Base-by-base conservation (phyloP, 2,888 invertebrate genomes). In the Mimas tiliae region DNA sequence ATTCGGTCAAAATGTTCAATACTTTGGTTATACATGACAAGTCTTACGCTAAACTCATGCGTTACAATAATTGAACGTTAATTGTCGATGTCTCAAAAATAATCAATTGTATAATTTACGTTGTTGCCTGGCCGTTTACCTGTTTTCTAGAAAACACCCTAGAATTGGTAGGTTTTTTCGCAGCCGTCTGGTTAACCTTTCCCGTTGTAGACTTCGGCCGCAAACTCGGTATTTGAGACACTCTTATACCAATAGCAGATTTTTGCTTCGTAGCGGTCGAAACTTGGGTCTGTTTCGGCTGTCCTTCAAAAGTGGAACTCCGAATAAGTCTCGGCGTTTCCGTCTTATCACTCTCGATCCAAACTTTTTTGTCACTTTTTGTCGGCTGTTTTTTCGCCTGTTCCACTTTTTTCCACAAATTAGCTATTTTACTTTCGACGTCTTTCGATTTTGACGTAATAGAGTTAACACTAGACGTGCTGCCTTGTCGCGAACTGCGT, bases 401-500 rank as follows among this genome's bases (percentile, higher is more conserved):
- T 76, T 96, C 96, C 0, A 96, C 96, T 81, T 95, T 96, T 78
- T 96, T 97, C 97, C 97, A 97, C 16, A 97, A 86, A 77, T 95
- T 96, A 0, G 97, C 96, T 65, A 97, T 97, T 84, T 96, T 97
- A 83, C 97, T 97, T 12, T 96, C 96, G 0, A 96, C 95, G 71
- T 96, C 96, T 85, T 96, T 95, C 16, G 93, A 84, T 62, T 87
- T 84, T 0, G 90, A 93, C 14, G 95, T 91, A 66, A 94, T 94
- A 0, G 95, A 95, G 81, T 95, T 96, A 67, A 96, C 95, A 76
- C 94, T 95, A 0, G 95, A 95, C 0, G 89, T 87, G 78, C 92
- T 93, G 12, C 94, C 91, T 66, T 87, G 90, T 6, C 91, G 74
- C 3, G 89, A 90, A 58, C 83, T 81, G 63, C 81, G 79, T 0